Evolutionary conservation across 1,140 invertebrate species (phyloP).

Genomic region (Physella acuta): DNA sequence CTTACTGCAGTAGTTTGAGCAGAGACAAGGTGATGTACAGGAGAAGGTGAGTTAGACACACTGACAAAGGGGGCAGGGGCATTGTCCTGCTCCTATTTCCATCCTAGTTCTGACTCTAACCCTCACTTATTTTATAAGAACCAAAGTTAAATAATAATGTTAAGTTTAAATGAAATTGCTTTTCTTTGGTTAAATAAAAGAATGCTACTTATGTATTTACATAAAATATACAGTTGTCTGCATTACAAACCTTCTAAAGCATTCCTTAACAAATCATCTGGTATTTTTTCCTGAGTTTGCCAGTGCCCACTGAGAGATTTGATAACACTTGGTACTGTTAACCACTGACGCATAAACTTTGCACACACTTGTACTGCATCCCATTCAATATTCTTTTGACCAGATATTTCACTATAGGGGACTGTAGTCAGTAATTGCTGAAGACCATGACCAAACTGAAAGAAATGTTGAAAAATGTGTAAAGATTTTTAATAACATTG

Average conservation of each 20-base stretch:
- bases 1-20: no score
- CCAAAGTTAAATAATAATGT: background rate
- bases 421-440: conserved; percentile 80
- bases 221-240: no score
- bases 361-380: conserved; percentile 80
- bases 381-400: conserved; percentile 86
- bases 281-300: conserved; percentile 71
- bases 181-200: background rate
- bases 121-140: no score
- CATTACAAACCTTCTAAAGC: conserved; percentile 63
- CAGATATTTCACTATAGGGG: conserved; percentile 80
- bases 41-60: no score
- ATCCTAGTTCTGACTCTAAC: no score
- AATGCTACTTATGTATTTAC: background rate
- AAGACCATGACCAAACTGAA: conserved; percentile 77
- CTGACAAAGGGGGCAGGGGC: no score
- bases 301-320: conserved; percentile 73
- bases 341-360: conserved; percentile 79
- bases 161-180: background rate
- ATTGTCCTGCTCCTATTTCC: no score
- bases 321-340: conserved; percentile 73
- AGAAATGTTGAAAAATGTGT: conserved; percentile 46
- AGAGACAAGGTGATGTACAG: no score
- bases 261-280: conserved; percentile 68
- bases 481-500: background rate